phyloP scores from a whole-genome alignment of 2,797 vertebrate species.

The Enteromius mattozi region DNA sequence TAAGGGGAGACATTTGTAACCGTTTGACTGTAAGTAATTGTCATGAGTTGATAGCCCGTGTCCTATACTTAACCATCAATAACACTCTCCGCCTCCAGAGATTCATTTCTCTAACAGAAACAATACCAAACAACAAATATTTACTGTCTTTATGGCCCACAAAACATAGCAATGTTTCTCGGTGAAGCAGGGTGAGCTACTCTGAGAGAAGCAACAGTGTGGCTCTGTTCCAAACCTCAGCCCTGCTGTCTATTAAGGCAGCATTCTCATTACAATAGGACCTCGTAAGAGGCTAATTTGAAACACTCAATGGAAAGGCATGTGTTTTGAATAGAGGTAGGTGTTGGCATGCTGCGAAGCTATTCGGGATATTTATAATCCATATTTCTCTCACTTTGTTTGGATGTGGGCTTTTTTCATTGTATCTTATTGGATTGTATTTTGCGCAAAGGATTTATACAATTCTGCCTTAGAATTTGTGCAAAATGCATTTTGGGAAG shows the following conservation, averaged over 20 bases:
- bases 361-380: neutral
- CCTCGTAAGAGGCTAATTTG: neutral
- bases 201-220: neutral
- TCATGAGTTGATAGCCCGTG: neutral
- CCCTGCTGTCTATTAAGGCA: neutral
- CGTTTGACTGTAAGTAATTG: constrained; percentile 34
- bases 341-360: neutral
- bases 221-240: neutral
- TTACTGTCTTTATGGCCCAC: constrained; percentile 6
- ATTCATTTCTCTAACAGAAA: neutral
- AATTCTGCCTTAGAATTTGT: neutral
- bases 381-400: neutral
- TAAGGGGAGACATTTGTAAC: constrained; percentile 29
- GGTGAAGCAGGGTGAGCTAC: neutral
- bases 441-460: neutral
- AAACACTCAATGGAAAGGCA: neutral
- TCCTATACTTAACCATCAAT: constrained; percentile 20
- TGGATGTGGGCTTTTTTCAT: neutral
- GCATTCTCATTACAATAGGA: neutral
- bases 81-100: constrained; percentile 6
- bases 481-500: neutral
- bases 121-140: constrained; percentile 34
- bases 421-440: neutral
- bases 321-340: neutral
- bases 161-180: neutral